phyloP scores from a whole-genome alignment of 64 coral and sea anemone species.

The Astreopora myriophthalma region DNA sequence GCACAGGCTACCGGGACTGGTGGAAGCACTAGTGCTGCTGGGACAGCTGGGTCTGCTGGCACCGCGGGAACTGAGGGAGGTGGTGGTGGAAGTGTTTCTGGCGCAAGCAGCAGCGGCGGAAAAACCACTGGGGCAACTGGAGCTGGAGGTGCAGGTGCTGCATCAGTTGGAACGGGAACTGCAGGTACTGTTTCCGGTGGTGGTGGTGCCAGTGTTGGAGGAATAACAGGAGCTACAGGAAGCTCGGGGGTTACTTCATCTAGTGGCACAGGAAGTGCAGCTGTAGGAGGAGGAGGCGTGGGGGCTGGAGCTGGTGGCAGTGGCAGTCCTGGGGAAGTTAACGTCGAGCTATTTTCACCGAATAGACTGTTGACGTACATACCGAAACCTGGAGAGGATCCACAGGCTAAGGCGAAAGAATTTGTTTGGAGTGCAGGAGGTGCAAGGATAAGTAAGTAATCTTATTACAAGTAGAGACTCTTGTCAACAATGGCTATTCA shows the following conservation, averaged over 20 bases:
- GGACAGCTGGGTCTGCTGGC: background rate
- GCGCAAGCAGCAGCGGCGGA: background rate
- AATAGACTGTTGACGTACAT: constrained; percentile 14
- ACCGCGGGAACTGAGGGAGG: background rate
- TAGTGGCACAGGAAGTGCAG: background rate
- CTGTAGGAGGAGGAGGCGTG: background rate
- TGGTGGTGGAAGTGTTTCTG: background rate
- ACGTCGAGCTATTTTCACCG: background rate
- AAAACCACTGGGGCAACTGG: background rate
- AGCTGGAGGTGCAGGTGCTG: background rate
- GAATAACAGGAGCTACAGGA: background rate
- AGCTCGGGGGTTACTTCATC: background rate
- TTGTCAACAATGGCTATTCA: background rate
- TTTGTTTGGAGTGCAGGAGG: constrained; percentile 38
- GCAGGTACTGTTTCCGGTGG: background rate
- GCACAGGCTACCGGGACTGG: background rate
- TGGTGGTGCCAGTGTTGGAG: background rate
- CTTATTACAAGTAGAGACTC: background rate
- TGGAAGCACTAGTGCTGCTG: background rate
- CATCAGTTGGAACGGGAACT: background rate
- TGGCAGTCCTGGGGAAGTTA: background rate
- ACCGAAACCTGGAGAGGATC: constrained; percentile 44
- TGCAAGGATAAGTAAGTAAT: constrained; percentile 62
- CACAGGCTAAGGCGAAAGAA: constrained; percentile 24
- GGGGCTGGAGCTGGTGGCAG: background rate